Conservation (phyloP, 2,888 invertebrate genomes). For the Patella caerulea region DNA sequence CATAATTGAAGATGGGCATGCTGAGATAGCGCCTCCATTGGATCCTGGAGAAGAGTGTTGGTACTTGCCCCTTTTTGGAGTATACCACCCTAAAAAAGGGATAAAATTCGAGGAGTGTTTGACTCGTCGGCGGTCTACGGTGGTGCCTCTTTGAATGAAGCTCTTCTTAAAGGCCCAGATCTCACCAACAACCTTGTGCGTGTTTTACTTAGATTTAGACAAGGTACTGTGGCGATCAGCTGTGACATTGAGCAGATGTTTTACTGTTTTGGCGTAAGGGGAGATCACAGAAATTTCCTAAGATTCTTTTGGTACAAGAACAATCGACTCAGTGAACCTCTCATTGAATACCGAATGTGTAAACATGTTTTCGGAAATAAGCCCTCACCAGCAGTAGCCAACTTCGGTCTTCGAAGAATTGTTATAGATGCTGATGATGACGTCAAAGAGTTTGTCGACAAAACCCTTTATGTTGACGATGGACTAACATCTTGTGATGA, state of each 20-base stretch:
- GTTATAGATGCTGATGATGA: slow-evolving; percentile 29
- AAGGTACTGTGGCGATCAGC: slow-evolving; percentile 27
- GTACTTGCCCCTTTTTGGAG: slow-evolving; percentile 37
- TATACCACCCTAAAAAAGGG: slow-evolving; percentile 36
- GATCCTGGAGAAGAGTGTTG: slow-evolving; percentile 19
- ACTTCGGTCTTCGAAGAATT: slow-evolving; percentile 31
- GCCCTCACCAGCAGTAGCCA: slow-evolving; percentile 43
- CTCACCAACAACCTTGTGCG: slow-evolving; percentile 38
- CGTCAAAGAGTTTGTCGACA: slow-evolving; percentile 32
- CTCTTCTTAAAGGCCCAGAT: slow-evolving; percentile 33
- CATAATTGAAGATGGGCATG: slow-evolving; percentile 27
- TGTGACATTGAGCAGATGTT: slow-evolving; percentile 43
- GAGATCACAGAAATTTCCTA: slow-evolving; percentile 36
- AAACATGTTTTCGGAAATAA: slow-evolving; percentile 45
- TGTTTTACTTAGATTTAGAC: slow-evolving; percentile 36
- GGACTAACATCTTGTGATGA: slow-evolving; percentile 31
- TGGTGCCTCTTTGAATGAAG: slow-evolving; percentile 31
- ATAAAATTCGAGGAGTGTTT: slow-evolving; percentile 33
- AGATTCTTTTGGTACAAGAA: slow-evolving; percentile 43
- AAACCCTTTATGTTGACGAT: slow-evolving; percentile 45
- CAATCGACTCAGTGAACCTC: slow-evolving; percentile 27
- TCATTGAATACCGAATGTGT: slow-evolving; percentile 40
- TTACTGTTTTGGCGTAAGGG: slow-evolving; percentile 33
- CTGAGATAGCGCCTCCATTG: slow-evolving; percentile 35
- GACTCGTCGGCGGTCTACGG: slow-evolving; percentile 31